phyloP scores from a whole-genome alignment of 1,140 invertebrate genomes.

The Diorhabda elongata region DNA sequence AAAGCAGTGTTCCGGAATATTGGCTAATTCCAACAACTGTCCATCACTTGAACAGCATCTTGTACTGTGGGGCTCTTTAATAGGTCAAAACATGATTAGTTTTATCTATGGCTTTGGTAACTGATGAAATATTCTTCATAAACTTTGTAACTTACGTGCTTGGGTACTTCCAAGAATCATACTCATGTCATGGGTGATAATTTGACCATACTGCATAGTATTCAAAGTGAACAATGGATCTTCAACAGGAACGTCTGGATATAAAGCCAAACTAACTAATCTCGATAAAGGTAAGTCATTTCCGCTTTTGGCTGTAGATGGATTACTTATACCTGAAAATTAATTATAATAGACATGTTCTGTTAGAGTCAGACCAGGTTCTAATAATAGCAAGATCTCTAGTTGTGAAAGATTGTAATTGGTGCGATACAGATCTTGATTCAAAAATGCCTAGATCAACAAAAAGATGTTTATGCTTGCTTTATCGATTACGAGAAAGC shows the following conservation, averaged over 20 bases:
- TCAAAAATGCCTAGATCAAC: too few species aligned
- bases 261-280: slow-evolving; percentile 64
- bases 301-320: slow-evolving; percentile 58
- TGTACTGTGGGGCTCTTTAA: slow-evolving; percentile 59
- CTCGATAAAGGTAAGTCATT: slow-evolving; percentile 65
- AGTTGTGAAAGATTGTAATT: background rate
- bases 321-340: slow-evolving; percentile 58
- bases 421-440: background rate
- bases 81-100: background rate
- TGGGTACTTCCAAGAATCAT: slow-evolving; percentile 67
- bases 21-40: slow-evolving; percentile 51
- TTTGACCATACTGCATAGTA: slow-evolving; percentile 85
- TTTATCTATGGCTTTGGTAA: too few species aligned
- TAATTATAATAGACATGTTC: slow-evolving; percentile 6
- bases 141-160: slow-evolving; percentile 57
- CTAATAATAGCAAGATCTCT: background rate
- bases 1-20: slow-evolving; percentile 63
- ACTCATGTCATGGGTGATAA: slow-evolving; percentile 83
- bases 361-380: background rate
- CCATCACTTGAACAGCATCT: slow-evolving; percentile 68
- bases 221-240: slow-evolving; percentile 69
- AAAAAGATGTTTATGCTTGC: too few species aligned
- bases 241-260: slow-evolving; percentile 59
- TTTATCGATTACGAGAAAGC: too few species aligned
- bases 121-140: too few species aligned